Evolutionary conservation across 2,113 vertebrate species (phyloP).

Genomic region (Ranitomeya imitator): DNA sequence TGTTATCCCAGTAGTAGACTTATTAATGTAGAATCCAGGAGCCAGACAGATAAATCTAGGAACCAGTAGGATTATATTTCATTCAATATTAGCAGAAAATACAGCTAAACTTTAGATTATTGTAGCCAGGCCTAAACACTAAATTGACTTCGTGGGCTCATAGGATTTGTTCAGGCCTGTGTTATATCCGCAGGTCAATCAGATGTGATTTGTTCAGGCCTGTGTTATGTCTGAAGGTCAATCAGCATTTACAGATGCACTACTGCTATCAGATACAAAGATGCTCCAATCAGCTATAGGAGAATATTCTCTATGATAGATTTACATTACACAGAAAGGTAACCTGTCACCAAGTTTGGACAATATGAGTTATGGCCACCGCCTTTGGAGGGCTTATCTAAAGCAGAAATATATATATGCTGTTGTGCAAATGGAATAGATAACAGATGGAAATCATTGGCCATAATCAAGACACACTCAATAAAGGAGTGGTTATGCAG

Average conservation of each 20-base stretch:
- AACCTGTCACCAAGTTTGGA: too few relatives aligned
- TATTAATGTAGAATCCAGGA: constrained; percentile 6
- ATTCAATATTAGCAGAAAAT: neutral
- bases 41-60: neutral
- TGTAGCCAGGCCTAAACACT: neutral
- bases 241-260: neutral
- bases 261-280: neutral
- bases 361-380: too few relatives aligned
- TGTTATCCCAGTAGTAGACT: neutral
- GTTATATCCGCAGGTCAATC: neutral
- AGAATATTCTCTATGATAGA: neutral
- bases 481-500: too few relatives aligned
- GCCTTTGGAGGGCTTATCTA: too few relatives aligned
- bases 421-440: too few relatives aligned
- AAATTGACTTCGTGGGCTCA: neutral
- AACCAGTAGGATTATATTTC: constrained; percentile 6
- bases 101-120: neutral
- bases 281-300: neutral
- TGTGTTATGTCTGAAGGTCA: neutral
- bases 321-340: neutral
- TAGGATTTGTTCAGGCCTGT: neutral
- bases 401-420: too few relatives aligned
- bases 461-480: too few relatives aligned
- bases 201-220: neutral
- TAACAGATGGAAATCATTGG: too few relatives aligned